phyloP scores from a whole-genome alignment of 2,888 invertebrate genomes.

The Drosophila nr. perissopoda region DNA sequence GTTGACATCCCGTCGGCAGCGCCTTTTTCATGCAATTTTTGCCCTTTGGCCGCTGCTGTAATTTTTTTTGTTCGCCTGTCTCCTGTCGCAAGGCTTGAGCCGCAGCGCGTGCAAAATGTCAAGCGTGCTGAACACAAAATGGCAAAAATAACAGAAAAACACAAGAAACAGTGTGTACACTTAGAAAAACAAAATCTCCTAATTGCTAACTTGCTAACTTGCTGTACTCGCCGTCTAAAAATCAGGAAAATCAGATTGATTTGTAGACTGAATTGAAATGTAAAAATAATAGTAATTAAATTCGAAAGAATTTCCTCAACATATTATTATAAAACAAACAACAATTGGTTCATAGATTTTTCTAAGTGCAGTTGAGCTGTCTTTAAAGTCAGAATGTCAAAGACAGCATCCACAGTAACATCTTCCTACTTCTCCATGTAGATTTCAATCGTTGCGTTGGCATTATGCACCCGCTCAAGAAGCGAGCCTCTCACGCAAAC shows the following conservation, averaged over 20 bases:
- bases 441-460: conserved; percentile 37
- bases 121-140: conserved; percentile 37
- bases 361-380: conserved; percentile 14
- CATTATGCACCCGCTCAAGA: conserved; percentile 19
- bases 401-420: conserved; percentile 38
- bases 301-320: neutral
- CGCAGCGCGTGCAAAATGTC: conserved; percentile 59
- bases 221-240: neutral
- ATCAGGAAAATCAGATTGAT: neutral
- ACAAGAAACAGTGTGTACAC: neutral
- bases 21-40: conserved; percentile 58
- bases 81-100: conserved; percentile 19
- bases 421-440: conserved; percentile 42
- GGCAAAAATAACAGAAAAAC: conserved; percentile 8
- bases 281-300: neutral
- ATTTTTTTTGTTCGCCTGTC: conserved; percentile 9
- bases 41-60: conserved; percentile 47
- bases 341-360: neutral
- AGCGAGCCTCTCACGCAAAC: neutral
- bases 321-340: neutral
- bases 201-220: neutral
- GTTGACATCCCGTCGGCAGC: conserved; percentile 28
- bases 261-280: neutral
- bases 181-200: neutral
- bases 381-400: conserved; percentile 31